A percentile compares a stretch with the other conserved stretches of the same genome.
Conservation (phyloP, 2,797 vertebrate genomes). For the Sandelia bainsii region DNA sequence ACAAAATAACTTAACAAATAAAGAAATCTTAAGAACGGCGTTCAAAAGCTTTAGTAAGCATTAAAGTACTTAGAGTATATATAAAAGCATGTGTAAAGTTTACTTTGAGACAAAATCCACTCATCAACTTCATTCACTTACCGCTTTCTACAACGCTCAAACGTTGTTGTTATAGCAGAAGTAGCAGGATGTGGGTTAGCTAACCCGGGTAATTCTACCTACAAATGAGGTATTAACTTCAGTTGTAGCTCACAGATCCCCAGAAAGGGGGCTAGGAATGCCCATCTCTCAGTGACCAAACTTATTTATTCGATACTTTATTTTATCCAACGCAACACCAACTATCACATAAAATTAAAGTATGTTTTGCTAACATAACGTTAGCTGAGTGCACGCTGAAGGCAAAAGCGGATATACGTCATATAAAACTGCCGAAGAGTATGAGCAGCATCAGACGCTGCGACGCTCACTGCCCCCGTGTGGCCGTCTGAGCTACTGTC, state of each 20-base stretch:
- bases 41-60: too few relatives aligned
- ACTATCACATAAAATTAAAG: neutral
- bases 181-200: constrained; percentile 16
- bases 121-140: constrained; percentile 22
- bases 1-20: too few relatives aligned
- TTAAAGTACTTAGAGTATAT: too few relatives aligned
- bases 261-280: accelerated
- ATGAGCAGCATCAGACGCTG: neutral
- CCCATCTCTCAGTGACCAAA: neutral
- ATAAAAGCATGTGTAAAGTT: too few relatives aligned
- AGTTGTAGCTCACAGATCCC: neutral
- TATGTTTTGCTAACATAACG: constrained; percentile 21
- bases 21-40: too few relatives aligned
- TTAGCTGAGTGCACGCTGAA: neutral
- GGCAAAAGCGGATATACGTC: constrained; percentile 40
- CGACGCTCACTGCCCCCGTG: constrained; percentile 11
- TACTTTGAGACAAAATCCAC: neutral
- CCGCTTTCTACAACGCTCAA: constrained; percentile 28
- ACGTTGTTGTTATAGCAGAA: constrained; percentile 32
- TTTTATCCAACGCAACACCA: neutral
- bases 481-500: constrained; percentile 5
- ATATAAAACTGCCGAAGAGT: neutral
- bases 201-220: constrained; percentile 32
- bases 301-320: accelerated
- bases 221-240: neutral